Base-by-base conservation (phyloP, 2,888 invertebrate genomes). In the Nemotelus nigrinus region DNA sequence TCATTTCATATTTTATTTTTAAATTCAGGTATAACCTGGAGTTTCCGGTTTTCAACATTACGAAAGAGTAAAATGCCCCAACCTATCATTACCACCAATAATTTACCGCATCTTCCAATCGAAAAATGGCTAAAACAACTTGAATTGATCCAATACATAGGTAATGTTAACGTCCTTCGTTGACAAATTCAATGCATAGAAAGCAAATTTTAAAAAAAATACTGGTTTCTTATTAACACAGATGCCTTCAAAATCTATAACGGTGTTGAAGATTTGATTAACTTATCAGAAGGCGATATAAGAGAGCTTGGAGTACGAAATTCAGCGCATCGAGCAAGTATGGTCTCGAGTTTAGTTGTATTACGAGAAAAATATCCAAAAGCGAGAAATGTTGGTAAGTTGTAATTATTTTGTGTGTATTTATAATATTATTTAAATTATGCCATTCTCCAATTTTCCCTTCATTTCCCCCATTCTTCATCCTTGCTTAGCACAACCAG, bases 331-430 rank as follows among this genome's bases (percentile, higher is more conserved):
- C 86, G 92, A 48, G 91, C 91, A 2, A 88, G 90, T 82, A 90
- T 93, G 81, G 89, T 91, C 79, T 90, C 91, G 53, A 92, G 91
- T 84, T 86, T 93, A 74, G 88, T 91, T n/a, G 89, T 90, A 6
- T 88, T 92, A 3, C 87, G 90, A 58, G 89, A 90, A 44, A 92
- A 92, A 84, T 90, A 90, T 75, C 87, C 90, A 79, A 87, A 87
- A 82, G 90, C 90, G 86, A 86, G 88, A 55, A 63, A 53, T 45
- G 43, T 7, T 48, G 78, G 77, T 79, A 67, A 77, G 75, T 48
- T 8, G 8, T n/a, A 63, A 63, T 3, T 25, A 25, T 57, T 57
- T 25, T 25, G 25, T 25, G 25, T 25, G 25, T 25, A 25, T 25
- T 25, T 25, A 25, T 25, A 25, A 25, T 25, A 25, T 25, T 25